These are phyloP conservation scores for Deroplatys truncata DNA, from an alignment of 2,888 invertebrate genomes.

Conservation along the genomic window DNA sequence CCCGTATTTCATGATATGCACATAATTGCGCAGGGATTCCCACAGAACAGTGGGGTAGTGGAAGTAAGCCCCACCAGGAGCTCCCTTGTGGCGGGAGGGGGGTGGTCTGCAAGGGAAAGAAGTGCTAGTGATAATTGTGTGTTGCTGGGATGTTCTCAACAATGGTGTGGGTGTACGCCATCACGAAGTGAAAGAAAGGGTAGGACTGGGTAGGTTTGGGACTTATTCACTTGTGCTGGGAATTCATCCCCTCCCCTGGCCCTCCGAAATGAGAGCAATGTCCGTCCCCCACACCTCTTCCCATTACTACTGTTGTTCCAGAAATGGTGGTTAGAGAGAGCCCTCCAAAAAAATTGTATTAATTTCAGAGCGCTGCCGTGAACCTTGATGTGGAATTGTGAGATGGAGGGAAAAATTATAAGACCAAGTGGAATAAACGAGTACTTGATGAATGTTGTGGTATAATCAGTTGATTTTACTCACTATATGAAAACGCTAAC, in stretches of 20 bases:
- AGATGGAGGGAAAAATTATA: background rate
- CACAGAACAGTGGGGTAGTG: constrained; percentile 4
- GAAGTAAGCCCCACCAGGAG: background rate
- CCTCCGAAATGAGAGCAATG: background rate
- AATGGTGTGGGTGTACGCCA: background rate
- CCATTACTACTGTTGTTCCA: background rate
- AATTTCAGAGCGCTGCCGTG: background rate
- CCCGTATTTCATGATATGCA: constrained; percentile 28
- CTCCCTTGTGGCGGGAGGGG: constrained; percentile 8
- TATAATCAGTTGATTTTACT: background rate
- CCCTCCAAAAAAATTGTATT: background rate
- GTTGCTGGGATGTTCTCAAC: constrained; percentile 4
- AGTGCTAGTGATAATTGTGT: constrained; percentile 11
- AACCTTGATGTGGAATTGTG: background rate
- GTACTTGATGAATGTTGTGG: background rate
- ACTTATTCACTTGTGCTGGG: background rate
- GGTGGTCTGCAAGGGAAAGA: background rate
- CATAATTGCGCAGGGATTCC: constrained; percentile 26
- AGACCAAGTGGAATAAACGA: background rate
- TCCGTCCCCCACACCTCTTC: background rate
- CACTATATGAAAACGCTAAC: background rate
- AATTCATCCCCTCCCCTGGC: background rate
- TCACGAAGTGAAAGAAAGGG: background rate
- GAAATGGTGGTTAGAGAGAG: background rate
- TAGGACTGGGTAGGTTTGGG: background rate